phyloP scores from a whole-genome alignment of 2,888 invertebrate species.

The Metallyticus violacea region DNA sequence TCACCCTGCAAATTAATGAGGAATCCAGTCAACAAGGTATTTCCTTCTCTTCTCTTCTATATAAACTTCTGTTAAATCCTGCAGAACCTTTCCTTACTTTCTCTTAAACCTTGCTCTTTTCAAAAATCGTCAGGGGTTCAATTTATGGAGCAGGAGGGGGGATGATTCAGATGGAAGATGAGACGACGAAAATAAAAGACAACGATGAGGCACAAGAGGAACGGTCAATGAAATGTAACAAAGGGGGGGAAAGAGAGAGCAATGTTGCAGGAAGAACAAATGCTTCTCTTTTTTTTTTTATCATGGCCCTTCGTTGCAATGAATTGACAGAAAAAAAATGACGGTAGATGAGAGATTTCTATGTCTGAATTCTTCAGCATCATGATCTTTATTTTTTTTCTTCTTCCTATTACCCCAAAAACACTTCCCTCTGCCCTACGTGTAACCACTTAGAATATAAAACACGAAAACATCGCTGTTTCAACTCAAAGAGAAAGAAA shows the following conservation, averaged over 20 bases:
- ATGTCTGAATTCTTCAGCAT: neutral
- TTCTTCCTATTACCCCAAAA: neutral
- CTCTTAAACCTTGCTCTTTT: neutral
- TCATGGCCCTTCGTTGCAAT: neutral
- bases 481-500: neutral
- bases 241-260: neutral
- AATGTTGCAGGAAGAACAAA: neutral
- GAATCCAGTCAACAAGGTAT: conserved; percentile 20
- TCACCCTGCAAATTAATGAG: conserved; percentile 30
- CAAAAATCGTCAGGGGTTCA: neutral
- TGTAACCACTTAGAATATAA: neutral
- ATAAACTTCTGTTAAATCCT: conserved; percentile 19
- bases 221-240: neutral
- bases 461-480: neutral
- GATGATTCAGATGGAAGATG: neutral
- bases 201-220: too few species aligned
- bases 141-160: neutral
- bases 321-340: conserved; percentile 18
- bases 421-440: neutral
- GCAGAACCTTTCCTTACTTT: neutral
- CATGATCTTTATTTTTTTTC: neutral
- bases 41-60: conserved; percentile 4
- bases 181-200: neutral
- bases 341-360: neutral
- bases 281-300: neutral